Base-by-base conservation (phyloP, 2,888 invertebrate genomes). In the Eupeodes latifasciatus region DNA sequence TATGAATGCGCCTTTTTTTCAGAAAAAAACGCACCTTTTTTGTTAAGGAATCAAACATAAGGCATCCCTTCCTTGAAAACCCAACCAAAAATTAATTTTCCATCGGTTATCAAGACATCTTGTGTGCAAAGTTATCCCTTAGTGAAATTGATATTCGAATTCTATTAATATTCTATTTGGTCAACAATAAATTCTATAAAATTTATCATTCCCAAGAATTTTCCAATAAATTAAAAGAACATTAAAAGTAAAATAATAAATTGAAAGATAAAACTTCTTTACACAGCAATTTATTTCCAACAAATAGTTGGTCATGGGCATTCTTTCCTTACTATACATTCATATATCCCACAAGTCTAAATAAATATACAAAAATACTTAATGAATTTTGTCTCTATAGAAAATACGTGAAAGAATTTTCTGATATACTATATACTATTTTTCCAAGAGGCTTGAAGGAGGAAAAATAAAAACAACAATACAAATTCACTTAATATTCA, bases 401-500 rank as follows among this genome's bases (percentile, higher is more conserved):
- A 14, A 49, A 66, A 47, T 59, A 66, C 66, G 66, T 66, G 66
- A 49, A 49, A 14, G 19, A 47, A 27, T 66, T 59, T 59, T 14
- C 34, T 7, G 14, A 59, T 19, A 14, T 16, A 7, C 40, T 5
- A 40, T 40, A 27, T 27, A 27, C 27, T 14, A 11, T 11, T 9
- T 66, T 49, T 47, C n/a, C 14, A 49, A 47, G 10, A 9, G 7
- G 4, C 34, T 59, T 9, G 11, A 4, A 9, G 1, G 16, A 12
- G 27, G 27, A 62, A 1, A 3, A 47, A 7, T 9, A 3, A 36
- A 14, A 11, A 10, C 40, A n/a, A 34, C 5, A 36, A 6, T 36
- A 12, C 6, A 16, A 44, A 9, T 40, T 27, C 27, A 64, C 71
- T 80, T 80, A 76, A 47, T 76, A 85, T 77, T 81, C 81, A 51